These are phyloP conservation scores for Stenichneumon culpator DNA, from an alignment of 2,888 invertebrate species.

Conservation along the genomic window DNA sequence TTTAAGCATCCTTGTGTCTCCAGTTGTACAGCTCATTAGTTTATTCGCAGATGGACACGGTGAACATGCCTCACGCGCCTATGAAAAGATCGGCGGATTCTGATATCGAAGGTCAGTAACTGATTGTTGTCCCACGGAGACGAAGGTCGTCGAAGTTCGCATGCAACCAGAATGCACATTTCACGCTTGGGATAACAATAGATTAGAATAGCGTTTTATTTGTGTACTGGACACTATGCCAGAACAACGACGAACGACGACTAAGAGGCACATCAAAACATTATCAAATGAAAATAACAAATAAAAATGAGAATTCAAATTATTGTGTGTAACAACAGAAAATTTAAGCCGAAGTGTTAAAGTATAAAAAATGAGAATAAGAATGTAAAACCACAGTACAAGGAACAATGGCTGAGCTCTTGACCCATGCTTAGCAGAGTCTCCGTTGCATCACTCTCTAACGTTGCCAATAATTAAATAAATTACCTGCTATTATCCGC, in stretches of 20 bases:
- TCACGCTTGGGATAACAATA: not conserved
- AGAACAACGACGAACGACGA: no score
- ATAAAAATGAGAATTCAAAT: no score
- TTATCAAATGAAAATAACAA: no score
- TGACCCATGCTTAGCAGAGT: not conserved
- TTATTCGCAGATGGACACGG: constrained; percentile 68
- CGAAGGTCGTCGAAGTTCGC: not conserved
- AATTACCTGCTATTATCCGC: not conserved
- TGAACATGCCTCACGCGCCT: constrained; percentile 69
- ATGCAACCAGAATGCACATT: not conserved
- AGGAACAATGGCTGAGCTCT: not conserved
- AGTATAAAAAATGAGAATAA: no score
- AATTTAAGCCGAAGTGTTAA: no score
- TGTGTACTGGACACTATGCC: no score
- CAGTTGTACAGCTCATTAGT: not conserved
- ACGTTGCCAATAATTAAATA: not conserved
- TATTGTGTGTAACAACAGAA: no score
- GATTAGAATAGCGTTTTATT: not conserved
- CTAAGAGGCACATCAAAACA: no score
- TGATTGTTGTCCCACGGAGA: not conserved
- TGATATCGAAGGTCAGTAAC: constrained; percentile 79
- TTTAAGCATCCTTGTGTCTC: not conserved
- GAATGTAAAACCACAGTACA: no score
- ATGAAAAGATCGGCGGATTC: constrained; percentile 78
- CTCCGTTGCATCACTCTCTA: not conserved